A percentile compares a stretch with the other conserved stretches of the same genome.
phyloP scores from a whole-genome alignment of 2,797 vertebrate species.

The Melanotaenia pygmaea region DNA sequence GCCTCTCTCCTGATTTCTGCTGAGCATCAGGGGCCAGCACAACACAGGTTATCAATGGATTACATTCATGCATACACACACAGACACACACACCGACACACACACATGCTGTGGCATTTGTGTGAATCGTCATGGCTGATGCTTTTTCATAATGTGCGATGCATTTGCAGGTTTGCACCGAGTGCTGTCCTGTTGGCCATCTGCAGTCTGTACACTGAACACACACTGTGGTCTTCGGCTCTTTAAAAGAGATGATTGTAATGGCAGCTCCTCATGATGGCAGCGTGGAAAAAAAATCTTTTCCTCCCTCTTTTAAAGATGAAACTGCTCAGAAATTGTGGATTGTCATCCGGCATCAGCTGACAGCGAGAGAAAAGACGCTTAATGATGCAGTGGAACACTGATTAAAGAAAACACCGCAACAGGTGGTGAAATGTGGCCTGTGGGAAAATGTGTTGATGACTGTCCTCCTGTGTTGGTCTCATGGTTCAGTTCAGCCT shows the following conservation, averaged over 20 bases:
- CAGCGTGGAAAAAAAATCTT: conserved; percentile 7
- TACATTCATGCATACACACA: conserved; percentile 48
- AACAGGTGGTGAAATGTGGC: conserved; percentile 21
- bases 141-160: conserved; percentile 22
- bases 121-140: conserved; percentile 25
- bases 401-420: conserved; percentile 4
- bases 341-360: conserved; percentile 49
- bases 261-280: conserved; percentile 22
- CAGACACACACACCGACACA: background rate
- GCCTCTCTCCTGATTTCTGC: conserved; percentile 46
- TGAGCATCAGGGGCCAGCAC: conserved; percentile 45
- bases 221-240: conserved; percentile 18
- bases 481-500: conserved; percentile 28
- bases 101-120: conserved; percentile 26
- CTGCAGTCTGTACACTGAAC: conserved; percentile 22
- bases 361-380: conserved; percentile 6
- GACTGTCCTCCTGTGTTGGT: conserved; percentile 27
- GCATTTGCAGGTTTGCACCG: conserved; percentile 38
- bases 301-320: conserved; percentile 7
- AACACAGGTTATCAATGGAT: conserved; percentile 38
- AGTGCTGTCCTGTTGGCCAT: conserved; percentile 30
- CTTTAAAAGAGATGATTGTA: conserved; percentile 27
- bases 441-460: conserved; percentile 9
- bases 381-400: conserved; percentile 11
- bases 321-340: conserved; percentile 24